Base-by-base conservation (phyloP, 1,140 invertebrate species). In the Cotesia chilonis region DNA sequence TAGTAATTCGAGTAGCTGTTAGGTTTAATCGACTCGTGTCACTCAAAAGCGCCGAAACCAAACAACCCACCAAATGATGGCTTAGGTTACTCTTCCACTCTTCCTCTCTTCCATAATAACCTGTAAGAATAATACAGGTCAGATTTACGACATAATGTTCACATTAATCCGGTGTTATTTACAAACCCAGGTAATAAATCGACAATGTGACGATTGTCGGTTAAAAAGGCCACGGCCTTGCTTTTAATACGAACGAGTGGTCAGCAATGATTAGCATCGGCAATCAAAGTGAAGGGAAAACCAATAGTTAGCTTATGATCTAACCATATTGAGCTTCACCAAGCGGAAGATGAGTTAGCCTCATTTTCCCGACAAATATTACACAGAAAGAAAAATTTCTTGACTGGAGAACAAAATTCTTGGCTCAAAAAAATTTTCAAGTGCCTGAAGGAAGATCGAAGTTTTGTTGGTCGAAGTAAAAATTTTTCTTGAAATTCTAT, bases 171-270 rank as follows among this genome's bases (percentile, higher is more conserved):
- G 10, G 41, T 47, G 10, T 47, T 47, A 47, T 47, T 47, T 47
- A 47, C 41, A 9, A 47, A 47, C 6, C 41, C 41, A 47, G 41
- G 41, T 47, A 47, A 47, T 47, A 65, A 65, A 65, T 41, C 38
- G 63, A 65, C 41, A 47, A 47, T 47, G 41, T 6, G 5, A 47
- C 41, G 41, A 47, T 47, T 9, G 41, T 47, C 0, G 6, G 10
- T 37, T 37, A 37, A 65, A 65, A 65, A 65, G 63, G 63, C 20
- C 63, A 37, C 63, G 63, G 38, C 63, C 63, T 65, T 65, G 63
- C 63, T 10, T 47, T 38, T 37, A 65, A 65, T 65, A 20, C n/a
- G 60, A 12, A 20, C 38, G 37, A 65, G 60, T 61, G 60, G 60
- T 61, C 60, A 61, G 60, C 35, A 35, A 35, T 20, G 17, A 63